Base-by-base conservation (phyloP, 2,797 vertebrate genomes). In the Mallotus villosus region DNA sequence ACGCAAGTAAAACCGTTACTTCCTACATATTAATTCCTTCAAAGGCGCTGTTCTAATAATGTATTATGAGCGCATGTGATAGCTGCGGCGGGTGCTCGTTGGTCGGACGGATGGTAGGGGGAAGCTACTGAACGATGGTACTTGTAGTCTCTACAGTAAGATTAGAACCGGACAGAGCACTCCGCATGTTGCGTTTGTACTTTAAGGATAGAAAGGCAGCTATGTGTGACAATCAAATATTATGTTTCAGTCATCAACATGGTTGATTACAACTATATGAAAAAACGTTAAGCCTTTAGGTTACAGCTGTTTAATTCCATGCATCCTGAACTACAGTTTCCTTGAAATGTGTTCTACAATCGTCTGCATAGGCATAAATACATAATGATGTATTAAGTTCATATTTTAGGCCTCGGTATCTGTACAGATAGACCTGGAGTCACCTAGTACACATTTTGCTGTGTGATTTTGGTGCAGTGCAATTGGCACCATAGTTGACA, bases 1-100 rank as follows among this genome's bases (percentile, higher is more conserved):
- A 66, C 75, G 69, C 73, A 57, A 65, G 66, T 68, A 81, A 2
- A 71, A 78, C 81, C 68, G 49, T 32, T 58, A 65, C 70, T 59
- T 41, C 53, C 69, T 63, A 69, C 78, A 86, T 21, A 46, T 8
- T 55, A 82, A 79, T 70, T 81, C 85, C 86, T 87, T 86, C 82
- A 80, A 85, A 87, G 83, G 82, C 80, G 68, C 84, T 88, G 90
- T 90, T 90, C 89, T 90, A 91, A 89, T 86, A 72, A 68, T 66
- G 89, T 89, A 84, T 82, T 85, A 83, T 79, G 81, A 77, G 71
- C 2, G 79, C 63, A 77, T 27, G 74, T 7, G 79, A 72, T 79
- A 17, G 66, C 74, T 71, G 34, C 24, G 88, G 83, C 75, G 78
- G 60, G 71, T 78, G 73, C 64, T 49, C 60, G 1, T 63, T 37